A percentile compares a stretch with the other conserved stretches of the same genome.
These are phyloP conservation scores for Fragum sueziense DNA, from an alignment of 2,888 invertebrate species.

Conservation along the genomic window DNA sequence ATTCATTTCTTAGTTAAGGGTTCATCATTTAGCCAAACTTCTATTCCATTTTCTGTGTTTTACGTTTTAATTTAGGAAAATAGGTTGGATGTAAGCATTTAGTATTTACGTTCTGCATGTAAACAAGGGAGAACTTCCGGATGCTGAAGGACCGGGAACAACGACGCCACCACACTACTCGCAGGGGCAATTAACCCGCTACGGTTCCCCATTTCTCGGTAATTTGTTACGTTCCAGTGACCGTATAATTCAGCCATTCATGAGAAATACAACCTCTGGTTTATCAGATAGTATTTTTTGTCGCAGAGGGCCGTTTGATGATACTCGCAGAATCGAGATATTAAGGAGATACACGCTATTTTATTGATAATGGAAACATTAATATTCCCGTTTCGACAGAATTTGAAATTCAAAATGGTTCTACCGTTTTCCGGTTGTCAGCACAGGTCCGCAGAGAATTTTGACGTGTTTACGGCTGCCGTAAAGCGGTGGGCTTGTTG, in stretches of 20 bases:
- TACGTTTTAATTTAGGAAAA: too few species aligned
- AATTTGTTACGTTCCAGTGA: constrained; percentile 1
- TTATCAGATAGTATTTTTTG: constrained; percentile 13
- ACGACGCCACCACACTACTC: too few species aligned
- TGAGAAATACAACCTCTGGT: constrained; percentile 1
- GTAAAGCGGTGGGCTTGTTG: constrained; percentile 38
- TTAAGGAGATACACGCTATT: constrained; percentile 40
- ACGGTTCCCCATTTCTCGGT: background rate
- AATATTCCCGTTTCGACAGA: constrained; percentile 40
- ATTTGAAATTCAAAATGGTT: constrained; percentile 58
- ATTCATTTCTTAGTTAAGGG: too few species aligned
- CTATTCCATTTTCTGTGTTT: too few species aligned
- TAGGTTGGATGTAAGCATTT: too few species aligned
- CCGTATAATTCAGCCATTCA: background rate
- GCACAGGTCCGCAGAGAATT: constrained; percentile 52
- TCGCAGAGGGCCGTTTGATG: constrained; percentile 14
- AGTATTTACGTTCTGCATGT: too few species aligned
- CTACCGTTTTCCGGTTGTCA: constrained; percentile 54
- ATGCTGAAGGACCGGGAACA: too few species aligned
- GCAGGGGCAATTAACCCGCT: too few species aligned
- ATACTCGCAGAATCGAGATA: constrained; percentile 12
- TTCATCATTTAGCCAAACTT: too few species aligned
- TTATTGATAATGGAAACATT: constrained; percentile 52
- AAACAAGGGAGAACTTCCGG: too few species aligned
- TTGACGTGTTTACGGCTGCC: constrained; percentile 60